Evolutionary conservation across 2,888 invertebrate genomes (phyloP), one percentile per base, ranked within the genome.

Genomic region (Tortrix viridana): DNA sequence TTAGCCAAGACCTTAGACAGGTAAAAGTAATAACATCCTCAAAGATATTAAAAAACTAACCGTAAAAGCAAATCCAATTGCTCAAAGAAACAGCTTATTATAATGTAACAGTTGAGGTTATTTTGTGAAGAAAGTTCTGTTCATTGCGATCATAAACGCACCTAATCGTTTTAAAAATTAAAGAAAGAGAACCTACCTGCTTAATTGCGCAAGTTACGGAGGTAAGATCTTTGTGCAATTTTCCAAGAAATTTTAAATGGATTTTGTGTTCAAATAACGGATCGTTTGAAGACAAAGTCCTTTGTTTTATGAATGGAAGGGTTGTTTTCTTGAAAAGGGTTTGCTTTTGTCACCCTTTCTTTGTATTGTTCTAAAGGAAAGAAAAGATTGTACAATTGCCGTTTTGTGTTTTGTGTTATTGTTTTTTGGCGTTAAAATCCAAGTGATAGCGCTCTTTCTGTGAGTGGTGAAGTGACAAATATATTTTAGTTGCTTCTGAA

Each of bases 281-380:
- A 73, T 72, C 74, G 71, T 71, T 65, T 67, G 73, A 77, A 82
- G 82, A 84, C 87, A 86, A 81, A 79, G 76, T 73, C 73, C 73
- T 79, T 82, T 81, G 81, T 84, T 73, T 71, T 73, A 79, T 84
- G 77, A 85, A 88, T 82, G 75, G 80, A 88, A 90, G 89, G 89
- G 90, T 90, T 89, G 88, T 85, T 87, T 85, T 86, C 84, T 86
- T 84, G 76, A 82, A 88, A 88, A 85, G 89, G 86, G 85, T 89
- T 88, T 84, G 79, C 65, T 71, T 84, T 87, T 87, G 86, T 87
- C 82, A 85, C 84, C 85, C 86, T 84, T 85, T 82, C 83, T 82
- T 85, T 84, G 84, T 83, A 77, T 81, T 82, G 75, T 81, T 81
- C 74, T 77, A 73, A 73, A 67, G 71, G 67, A 59, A 68, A 70